Percentiles rank a stretch among this genome's conserved stretches.
Conservation (phyloP, 1,140 invertebrate species). For the Homarus americanus region DNA sequence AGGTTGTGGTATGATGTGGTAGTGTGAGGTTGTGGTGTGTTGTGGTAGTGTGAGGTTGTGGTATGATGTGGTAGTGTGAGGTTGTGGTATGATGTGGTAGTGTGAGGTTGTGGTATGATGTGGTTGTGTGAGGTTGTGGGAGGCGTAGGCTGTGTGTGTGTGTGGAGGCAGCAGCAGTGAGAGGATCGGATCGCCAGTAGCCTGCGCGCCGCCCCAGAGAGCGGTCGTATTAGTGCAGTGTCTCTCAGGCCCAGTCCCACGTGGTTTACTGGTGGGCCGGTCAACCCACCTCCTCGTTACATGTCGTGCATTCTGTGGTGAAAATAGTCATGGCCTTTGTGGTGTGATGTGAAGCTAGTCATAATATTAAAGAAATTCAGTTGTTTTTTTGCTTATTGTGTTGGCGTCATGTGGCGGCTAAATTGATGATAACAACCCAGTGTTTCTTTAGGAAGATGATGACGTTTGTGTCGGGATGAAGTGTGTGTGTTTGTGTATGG, state of each 20-base stretch:
- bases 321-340: neutral
- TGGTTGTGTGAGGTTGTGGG: too few relatives aligned
- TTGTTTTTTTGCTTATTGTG: neutral
- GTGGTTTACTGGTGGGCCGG: neutral
- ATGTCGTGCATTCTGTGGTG: neutral
- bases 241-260: neutral
- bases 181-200: neutral
- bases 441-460: neutral
- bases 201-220: conserved; percentile 5
- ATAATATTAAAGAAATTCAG: neutral
- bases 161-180: too few relatives aligned
- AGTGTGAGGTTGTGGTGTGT: too few relatives aligned
- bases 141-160: too few relatives aligned
- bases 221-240: neutral
- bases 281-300: neutral
- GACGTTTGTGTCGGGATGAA: neutral
- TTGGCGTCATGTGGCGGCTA: neutral
- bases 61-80: too few relatives aligned
- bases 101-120: too few relatives aligned
- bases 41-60: too few relatives aligned
- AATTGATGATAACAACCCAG: too few relatives aligned
- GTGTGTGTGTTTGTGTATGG: neutral
- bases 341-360: conserved; percentile 6
- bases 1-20: too few relatives aligned
- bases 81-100: too few relatives aligned